A percentile compares a stretch with the other conserved stretches of the same genome.
Conservation (phyloP, 1,140 invertebrate species). For the Steinernema feltiae region DNA sequence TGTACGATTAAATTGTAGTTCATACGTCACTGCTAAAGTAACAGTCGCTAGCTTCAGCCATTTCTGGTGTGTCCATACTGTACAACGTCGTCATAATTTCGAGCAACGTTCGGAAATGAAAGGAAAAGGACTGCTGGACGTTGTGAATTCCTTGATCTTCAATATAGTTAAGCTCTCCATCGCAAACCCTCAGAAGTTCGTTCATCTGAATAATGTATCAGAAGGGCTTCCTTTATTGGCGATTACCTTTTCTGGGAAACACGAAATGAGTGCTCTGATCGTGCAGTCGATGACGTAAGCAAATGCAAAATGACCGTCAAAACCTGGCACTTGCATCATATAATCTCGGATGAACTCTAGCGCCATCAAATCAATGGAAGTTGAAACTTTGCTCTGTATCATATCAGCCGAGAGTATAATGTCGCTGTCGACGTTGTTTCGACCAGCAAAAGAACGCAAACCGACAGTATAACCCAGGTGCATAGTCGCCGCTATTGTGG, state of each 20-base stretch:
- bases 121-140: not conserved
- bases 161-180: not conserved
- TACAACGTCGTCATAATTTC: constrained; percentile 4
- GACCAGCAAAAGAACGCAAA: not conserved
- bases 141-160: not conserved
- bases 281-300: not conserved
- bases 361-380: not conserved
- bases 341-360: constrained; percentile 1
- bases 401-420: not conserved
- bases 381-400: not conserved
- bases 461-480: not conserved
- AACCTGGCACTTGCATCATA: not conserved
- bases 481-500: not conserved
- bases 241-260: not conserved
- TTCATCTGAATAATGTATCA: not conserved
- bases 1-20: not conserved
- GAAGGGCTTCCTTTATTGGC: not conserved
- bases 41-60: not conserved
- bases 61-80: not conserved
- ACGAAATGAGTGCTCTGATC: not conserved
- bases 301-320: not conserved
- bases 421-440: not conserved
- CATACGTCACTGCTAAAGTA: not conserved
- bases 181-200: not conserved
- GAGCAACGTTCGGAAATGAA: not conserved